These are phyloP conservation scores for Noctilio leporinus DNA, from an alignment of 2,113 vertebrate genomes.

Conservation along the genomic window DNA sequence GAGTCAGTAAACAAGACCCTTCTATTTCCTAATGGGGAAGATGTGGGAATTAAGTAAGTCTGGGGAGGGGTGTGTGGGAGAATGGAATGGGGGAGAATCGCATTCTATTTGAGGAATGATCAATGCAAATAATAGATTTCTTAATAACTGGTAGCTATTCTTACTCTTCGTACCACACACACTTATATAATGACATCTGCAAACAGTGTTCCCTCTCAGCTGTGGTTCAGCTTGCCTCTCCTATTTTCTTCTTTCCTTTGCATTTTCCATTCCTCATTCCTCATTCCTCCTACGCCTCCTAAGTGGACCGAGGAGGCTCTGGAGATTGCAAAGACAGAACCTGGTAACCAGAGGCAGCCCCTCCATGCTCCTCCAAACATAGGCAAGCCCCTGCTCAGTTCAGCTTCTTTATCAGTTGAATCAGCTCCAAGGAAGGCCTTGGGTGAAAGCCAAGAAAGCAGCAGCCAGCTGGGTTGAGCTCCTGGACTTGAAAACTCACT, in stretches of 20 bases:
- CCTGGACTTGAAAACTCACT: not conserved
- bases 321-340: not conserved
- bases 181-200: not conserved
- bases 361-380: not conserved
- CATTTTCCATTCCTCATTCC: not conserved
- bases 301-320: not conserved
- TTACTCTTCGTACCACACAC: not conserved
- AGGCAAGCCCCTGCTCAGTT: not conserved
- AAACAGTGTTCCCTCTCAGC: not conserved
- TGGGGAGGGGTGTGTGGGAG: not conserved
- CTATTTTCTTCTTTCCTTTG: not conserved
- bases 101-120: not conserved
- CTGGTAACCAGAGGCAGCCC: not conserved
- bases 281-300: accelerated
- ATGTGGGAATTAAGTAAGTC: not conserved
- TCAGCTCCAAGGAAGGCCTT: not conserved
- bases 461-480: accelerated
- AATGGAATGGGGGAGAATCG: not conserved
- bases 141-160: not conserved
- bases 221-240: not conserved
- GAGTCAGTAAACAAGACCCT: not conserved
- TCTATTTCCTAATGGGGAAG: not conserved
- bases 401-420: not conserved
- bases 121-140: not conserved
- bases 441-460: not conserved